Evolutionary conservation across 1,140 invertebrate species (phyloP).

Genomic region (Ips nitidus): DNA sequence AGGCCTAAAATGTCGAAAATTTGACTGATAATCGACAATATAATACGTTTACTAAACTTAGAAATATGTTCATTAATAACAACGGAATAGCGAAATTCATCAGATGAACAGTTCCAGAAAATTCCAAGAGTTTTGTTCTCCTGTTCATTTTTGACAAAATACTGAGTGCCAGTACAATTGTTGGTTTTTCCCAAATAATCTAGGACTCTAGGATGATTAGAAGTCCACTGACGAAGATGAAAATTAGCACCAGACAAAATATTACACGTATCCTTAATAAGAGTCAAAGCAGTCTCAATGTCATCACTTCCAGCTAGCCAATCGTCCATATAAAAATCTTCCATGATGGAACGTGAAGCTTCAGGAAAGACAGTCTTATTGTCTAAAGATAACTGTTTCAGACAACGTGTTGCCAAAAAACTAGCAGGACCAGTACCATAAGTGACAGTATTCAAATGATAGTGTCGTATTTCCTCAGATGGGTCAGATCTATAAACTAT

Average conservation of each 20-base stretch:
- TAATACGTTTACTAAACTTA: too few relatives aligned
- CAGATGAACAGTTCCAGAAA: not conserved
- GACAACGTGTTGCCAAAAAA: conserved; percentile 46
- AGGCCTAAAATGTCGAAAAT: too few relatives aligned
- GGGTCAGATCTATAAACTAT: too few relatives aligned
- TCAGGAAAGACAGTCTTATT: conserved; percentile 38
- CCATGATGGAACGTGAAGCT: conserved; percentile 40
- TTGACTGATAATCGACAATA: too few relatives aligned
- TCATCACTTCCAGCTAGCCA: conserved; percentile 54
- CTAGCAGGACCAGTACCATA: conserved; percentile 41
- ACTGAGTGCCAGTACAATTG: not conserved
- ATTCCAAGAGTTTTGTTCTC: not conserved
- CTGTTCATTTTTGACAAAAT: not conserved
- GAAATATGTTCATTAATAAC: too few relatives aligned
- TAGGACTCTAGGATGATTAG: too few relatives aligned
- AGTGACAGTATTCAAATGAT: conserved; percentile 12
- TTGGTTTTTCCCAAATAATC: too few relatives aligned
- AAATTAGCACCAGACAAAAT: not conserved
- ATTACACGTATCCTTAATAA: not conserved
- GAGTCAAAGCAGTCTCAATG: not conserved
- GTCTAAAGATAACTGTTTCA: conserved; percentile 41
- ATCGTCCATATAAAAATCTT: conserved; percentile 26
- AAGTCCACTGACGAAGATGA: too few relatives aligned
- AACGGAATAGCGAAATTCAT: too few relatives aligned
- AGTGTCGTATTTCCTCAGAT: too few relatives aligned